Evolutionary conservation across 2,888 invertebrate species (phyloP), one percentile per base, ranked within the genome.

Genomic region (Zaprionus obscuricornis): DNA sequence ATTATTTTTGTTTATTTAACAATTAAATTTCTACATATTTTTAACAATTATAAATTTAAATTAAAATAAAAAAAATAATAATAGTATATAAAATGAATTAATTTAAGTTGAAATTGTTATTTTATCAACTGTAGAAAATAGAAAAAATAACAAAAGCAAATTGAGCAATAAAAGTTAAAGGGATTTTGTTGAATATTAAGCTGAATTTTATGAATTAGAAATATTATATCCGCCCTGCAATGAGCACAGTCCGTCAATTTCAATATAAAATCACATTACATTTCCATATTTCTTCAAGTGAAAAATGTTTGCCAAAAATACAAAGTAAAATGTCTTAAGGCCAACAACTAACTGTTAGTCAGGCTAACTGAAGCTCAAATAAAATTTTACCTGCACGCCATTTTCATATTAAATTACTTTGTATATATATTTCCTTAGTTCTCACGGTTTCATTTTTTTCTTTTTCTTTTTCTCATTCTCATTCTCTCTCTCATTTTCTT

Each of bases 391-490:
- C 57, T 77, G 86, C 79, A 79, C 79, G 79, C 79, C 67, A 79
- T 79, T 86, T 79, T 79, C 79, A 85, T 86, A 79, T 79, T 86
- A 79, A 79, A 79, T 77, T 78, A 86, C 60, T 82, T 85, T 86
- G 62, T 84, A 64, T 81, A 76, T 70, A 76, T n/a, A n/a, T 73
- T 71, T 82, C 51, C 78, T 56, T 59, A 68, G 59, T 51, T 68
- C 56, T 54, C 58, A 42, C 36, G 36, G 46, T 34, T 52, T 14
- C 50, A 47, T 16, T 29, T 22, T 7, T 27, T 34, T 26, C 16
- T 40, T 13, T 20, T 18, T 10, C 8, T 24, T 49, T 26, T 29
- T 20, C 27, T 52, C 17, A 11, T 31, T 39, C 13, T 18, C 33
- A 26, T 50, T 10, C 8, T 20, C 24, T 36, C 10, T 47, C 24